Base-by-base conservation (phyloP, 1,140 invertebrate genomes). In the Lepidurus apus region DNA sequence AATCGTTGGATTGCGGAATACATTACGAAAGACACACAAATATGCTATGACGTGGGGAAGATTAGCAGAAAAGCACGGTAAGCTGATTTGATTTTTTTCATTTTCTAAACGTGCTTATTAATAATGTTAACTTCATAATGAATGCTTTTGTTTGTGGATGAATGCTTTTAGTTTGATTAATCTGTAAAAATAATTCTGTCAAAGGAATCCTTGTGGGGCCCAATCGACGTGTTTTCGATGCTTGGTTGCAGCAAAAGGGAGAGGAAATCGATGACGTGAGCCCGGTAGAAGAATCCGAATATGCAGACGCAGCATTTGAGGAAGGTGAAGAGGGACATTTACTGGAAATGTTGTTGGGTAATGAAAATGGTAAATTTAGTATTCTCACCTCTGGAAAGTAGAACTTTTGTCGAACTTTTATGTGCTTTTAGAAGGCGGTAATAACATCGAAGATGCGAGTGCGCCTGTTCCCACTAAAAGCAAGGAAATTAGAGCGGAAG, bases 1-100 rank as follows among this genome's bases (percentile, higher is more conserved):
- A 65, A 9, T 65, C 53, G 53, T 17, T 7, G 53, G 21, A 65
- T 65, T 65, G 53, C 8, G 53, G 13, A 65, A 65, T 65, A 65
- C 21, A 65, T 17, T 65, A 17, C 9, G 53, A 9, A 65, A 65
- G 3, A 21, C 53, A 7, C 8, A 1, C 4, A 65, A 65, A 4
- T 65, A 65, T 65, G 53, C 53, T 7, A 65, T 65, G 53, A 65
- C 53, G 53, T 65, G 53, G 53, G 53, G 53, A 65, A 65, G 21
- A 21, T 21, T 65, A 65, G 53, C 53, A 65, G 53, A 65, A 7
- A 65, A 21, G 21, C 53, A 65, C 53, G 53, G 53, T 65, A 65
- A 65, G 7, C 13, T 65, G 17, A 17, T 17, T 1, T 9, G 0
- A 65, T 7, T n/a, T 65, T 65, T 13, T n/a, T 65, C 17, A 65